These are phyloP conservation scores for Panonychus citri DNA, from an alignment of 1,140 invertebrate genomes.

Conservation along the genomic window DNA sequence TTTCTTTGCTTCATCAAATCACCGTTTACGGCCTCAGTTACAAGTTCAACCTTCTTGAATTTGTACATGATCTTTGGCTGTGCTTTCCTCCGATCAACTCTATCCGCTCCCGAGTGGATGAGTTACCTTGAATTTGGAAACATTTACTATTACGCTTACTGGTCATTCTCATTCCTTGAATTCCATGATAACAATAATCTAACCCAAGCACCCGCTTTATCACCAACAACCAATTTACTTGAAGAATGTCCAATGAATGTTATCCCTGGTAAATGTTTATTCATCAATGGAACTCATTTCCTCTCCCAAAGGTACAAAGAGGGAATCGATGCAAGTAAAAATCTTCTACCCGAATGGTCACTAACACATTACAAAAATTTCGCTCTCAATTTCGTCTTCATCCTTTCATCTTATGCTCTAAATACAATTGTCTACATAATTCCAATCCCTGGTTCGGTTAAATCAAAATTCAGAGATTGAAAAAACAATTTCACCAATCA, in stretches of 20 bases:
- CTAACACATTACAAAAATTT: conserved; percentile 48
- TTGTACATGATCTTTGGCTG: conserved; percentile 48
- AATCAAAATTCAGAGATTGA: conserved; percentile 66
- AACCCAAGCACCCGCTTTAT: conserved; percentile 14
- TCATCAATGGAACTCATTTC: conserved; percentile 28
- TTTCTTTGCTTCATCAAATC: conserved; percentile 54
- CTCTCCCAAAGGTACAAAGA: conserved; percentile 1
- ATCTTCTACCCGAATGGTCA: conserved; percentile 17
- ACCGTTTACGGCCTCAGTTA: conserved; percentile 43
- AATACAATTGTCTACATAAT: conserved; percentile 64
- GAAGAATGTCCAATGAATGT: conserved; percentile 23
- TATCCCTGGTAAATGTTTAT: conserved; percentile 32
- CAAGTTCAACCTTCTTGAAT: conserved; percentile 45
- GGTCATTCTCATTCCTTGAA: conserved; percentile 37
- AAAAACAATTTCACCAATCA: no score
- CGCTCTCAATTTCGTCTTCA: conserved; percentile 56
- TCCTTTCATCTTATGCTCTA: conserved; percentile 47
- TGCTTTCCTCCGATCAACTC: conserved; percentile 41
- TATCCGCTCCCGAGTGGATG: conserved; percentile 46
- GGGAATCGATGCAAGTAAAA: conserved; percentile 7
- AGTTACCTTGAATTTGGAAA: conserved; percentile 51
- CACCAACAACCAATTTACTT: conserved; percentile 15
- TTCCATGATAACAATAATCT: conserved; percentile 24
- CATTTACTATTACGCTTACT: conserved; percentile 47
- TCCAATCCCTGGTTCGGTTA: conserved; percentile 57